Conservation (phyloP, 2,797 vertebrate genomes). For the Cynopterus sphinx region DNA sequence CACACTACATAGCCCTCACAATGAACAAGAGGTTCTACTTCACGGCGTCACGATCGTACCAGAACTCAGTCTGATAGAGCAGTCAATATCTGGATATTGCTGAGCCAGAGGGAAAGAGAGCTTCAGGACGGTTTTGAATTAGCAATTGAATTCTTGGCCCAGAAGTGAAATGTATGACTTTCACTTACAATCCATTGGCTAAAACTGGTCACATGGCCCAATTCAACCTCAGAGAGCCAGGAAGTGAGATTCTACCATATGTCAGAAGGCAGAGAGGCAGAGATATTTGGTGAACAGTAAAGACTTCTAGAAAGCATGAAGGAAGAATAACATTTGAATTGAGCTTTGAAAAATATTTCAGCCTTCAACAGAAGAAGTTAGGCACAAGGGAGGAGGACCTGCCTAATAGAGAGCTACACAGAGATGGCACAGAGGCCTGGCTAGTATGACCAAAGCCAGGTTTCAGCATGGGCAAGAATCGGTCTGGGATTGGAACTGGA, state of each 20-base stretch:
- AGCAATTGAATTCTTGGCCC: slow-evolving; percentile 68
- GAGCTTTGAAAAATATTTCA: slow-evolving; percentile 41
- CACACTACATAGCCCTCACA: neutral
- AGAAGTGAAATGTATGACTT: slow-evolving; percentile 49
- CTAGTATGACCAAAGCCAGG: neutral
- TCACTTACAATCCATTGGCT: slow-evolving; percentile 53
- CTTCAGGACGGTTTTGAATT: slow-evolving; percentile 50
- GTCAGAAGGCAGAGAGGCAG: slow-evolving; percentile 48
- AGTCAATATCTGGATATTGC: neutral
- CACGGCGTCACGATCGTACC: neutral
- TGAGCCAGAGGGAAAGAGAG: slow-evolving; percentile 56
- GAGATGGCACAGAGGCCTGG: neutral
- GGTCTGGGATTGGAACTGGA: neutral
- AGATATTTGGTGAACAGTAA: slow-evolving; percentile 40
- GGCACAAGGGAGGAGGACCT: neutral
- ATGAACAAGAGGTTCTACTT: neutral
- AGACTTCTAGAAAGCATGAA: slow-evolving; percentile 54
- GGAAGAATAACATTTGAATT: slow-evolving; percentile 13
- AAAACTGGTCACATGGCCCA: slow-evolving; percentile 42
- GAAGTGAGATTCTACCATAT: slow-evolving; percentile 54
- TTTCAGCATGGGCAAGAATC: neutral
- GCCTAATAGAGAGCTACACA: neutral
- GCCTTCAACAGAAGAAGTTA: neutral
- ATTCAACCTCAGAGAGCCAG: slow-evolving; percentile 39
- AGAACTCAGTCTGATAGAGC: neutral